Conservation (phyloP, 2,113 vertebrate species). For the Oreochromis aureus region DNA sequence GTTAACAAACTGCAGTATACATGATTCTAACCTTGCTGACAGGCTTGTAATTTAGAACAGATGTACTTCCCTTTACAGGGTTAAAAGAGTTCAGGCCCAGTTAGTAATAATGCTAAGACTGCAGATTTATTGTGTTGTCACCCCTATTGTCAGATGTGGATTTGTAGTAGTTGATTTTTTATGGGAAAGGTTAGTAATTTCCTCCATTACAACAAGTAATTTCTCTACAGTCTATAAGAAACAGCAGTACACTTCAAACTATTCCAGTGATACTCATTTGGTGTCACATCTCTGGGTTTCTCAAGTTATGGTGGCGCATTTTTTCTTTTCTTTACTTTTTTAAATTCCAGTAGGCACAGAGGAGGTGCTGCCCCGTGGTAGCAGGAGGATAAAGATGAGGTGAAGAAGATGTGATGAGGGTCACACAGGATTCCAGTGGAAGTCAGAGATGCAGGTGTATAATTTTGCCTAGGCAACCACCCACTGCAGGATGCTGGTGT, state of each 20-base stretch:
- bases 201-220: not conserved
- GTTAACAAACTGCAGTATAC: not conserved
- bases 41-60: not conserved
- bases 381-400: constrained; percentile 44
- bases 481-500: constrained; percentile 89
- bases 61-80: constrained; percentile 3
- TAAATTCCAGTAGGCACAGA: constrained; percentile 58
- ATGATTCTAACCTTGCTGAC: not conserved
- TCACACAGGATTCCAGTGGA: not conserved
- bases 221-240: constrained; percentile 19
- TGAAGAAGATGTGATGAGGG: constrained; percentile 7
- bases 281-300: not conserved
- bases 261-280: not conserved
- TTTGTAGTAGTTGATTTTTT: not conserved
- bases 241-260: constrained; percentile 5
- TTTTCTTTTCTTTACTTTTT: not conserved
- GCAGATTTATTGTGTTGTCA: not conserved
- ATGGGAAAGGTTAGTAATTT: not conserved
- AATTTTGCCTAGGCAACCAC: constrained; percentile 65
- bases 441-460: not conserved
- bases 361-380: constrained; percentile 63
- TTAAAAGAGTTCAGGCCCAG: constrained; percentile 27
- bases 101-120: constrained; percentile 9
- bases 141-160: not conserved
- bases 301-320: not conserved